A percentile compares a stretch with the other conserved stretches of the same genome.
These are phyloP conservation scores for Phylloscopus trochilus DNA, from an alignment of 2,113 vertebrate genomes.

Conservation along the genomic window DNA sequence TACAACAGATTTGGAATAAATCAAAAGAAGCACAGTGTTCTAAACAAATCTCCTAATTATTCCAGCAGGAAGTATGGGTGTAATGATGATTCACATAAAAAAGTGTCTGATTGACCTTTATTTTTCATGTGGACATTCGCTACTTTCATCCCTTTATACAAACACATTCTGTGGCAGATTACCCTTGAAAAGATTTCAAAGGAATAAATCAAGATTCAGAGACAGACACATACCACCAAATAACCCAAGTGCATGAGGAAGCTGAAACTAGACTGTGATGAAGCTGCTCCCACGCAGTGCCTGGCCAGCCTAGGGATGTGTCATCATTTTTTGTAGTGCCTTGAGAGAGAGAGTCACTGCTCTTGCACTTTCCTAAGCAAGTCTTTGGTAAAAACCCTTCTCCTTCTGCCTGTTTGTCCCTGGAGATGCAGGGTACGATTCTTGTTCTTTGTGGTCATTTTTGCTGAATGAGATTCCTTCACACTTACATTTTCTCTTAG, in stretches of 20 bases:
- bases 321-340: neutral
- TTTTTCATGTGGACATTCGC: conserved; percentile 32
- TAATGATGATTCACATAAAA: conserved; percentile 56
- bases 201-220: neutral
- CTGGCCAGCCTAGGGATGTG: neutral
- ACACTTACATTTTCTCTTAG: neutral
- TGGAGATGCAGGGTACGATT: neutral
- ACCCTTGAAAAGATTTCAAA: neutral
- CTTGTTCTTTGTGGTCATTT: neutral
- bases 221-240: neutral
- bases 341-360: neutral
- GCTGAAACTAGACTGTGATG: neutral
- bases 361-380: neutral
- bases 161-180: conserved; percentile 18
- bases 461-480: neutral
- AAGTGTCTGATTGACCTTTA: conserved; percentile 24
- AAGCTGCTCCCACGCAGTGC: neutral
- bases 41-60: conserved; percentile 32
- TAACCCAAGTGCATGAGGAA: neutral
- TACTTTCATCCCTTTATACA: conserved; percentile 29
- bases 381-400: neutral
- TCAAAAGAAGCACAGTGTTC: conserved; percentile 27
- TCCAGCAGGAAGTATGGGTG: conserved; percentile 50
- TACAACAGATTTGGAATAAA: conserved; percentile 1
- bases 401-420: neutral